phyloP scores from a whole-genome alignment of 2,113 vertebrate genomes.

The Passer montanus region DNA sequence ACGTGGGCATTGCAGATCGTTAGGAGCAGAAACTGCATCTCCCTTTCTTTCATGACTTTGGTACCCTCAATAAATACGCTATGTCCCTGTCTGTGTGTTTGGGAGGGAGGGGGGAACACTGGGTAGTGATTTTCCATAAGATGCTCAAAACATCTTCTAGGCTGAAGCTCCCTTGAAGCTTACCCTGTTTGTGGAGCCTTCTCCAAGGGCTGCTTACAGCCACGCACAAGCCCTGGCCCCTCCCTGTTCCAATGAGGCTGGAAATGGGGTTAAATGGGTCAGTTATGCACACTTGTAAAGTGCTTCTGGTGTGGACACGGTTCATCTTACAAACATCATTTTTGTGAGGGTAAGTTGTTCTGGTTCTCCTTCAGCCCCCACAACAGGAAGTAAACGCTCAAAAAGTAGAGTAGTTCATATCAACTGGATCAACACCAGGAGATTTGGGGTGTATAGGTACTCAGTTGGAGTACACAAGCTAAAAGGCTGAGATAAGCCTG shows the following conservation, averaged over 20 bases:
- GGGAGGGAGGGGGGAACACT: not conserved
- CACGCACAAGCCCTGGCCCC: accelerated
- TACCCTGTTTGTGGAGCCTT: accelerated
- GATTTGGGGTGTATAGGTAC: not conserved
- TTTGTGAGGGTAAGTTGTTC: not conserved
- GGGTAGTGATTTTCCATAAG: not conserved
- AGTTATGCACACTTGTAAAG: not conserved
- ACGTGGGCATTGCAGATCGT: not conserved
- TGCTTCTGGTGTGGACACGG: not conserved
- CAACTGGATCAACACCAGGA: not conserved
- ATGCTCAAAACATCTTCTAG: not conserved
- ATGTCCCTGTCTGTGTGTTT: accelerated
- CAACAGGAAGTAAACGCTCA: not conserved
- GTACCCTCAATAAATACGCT: not conserved
- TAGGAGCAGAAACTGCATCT: not conserved
- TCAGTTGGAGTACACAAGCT: not conserved
- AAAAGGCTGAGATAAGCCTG: not conserved
- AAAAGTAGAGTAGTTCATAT: not conserved
- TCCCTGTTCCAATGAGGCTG: accelerated
- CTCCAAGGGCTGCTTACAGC: not conserved
- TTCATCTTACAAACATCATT: not conserved
- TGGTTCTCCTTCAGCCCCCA: not conserved
- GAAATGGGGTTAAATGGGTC: not conserved
- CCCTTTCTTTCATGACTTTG: not conserved
- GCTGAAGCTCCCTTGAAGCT: not conserved